phyloP scores from a whole-genome alignment of 2,888 invertebrate genomes.

The Acronicta aceris region DNA sequence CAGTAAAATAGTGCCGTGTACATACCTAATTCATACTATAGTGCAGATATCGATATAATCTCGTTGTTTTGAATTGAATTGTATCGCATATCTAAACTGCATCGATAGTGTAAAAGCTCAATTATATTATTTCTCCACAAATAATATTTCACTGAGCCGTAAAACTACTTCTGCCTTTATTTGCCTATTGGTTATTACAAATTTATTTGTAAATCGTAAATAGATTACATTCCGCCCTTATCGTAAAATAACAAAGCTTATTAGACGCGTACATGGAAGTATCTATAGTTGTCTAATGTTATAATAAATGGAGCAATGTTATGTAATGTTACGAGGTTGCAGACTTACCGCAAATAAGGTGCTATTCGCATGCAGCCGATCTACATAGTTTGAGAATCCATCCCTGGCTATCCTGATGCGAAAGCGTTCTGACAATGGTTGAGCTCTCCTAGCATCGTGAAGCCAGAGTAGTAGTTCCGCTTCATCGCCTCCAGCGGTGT shows the following conservation, averaged over 20 bases:
- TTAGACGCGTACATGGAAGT: no score
- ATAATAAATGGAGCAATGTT: neutral
- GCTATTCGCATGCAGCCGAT: slow-evolving; percentile 95
- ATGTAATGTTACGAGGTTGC: neutral
- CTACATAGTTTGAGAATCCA: slow-evolving; percentile 96
- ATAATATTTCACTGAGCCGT: slow-evolving; percentile 16
- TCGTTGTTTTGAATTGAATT: slow-evolving; percentile 18
- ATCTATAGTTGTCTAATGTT: no score
- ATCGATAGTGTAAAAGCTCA: slow-evolving; percentile 19
- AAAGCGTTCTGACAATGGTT: slow-evolving; percentile 96
- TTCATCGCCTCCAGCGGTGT: slow-evolving; percentile 96
- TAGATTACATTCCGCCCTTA: no score
- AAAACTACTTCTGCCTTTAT: slow-evolving; percentile 11
- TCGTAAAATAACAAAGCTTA: no score
- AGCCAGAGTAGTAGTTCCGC: slow-evolving; percentile 96
- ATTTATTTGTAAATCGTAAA: no score
- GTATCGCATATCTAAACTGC: slow-evolving; percentile 14
- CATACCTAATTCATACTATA: slow-evolving; percentile 12
- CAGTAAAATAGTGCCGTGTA: slow-evolving; percentile 12
- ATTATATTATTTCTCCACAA: slow-evolving; percentile 33
- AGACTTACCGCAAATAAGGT: slow-evolving; percentile 94
- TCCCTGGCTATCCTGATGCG: slow-evolving; percentile 96
- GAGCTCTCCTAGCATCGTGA: slow-evolving; percentile 94
- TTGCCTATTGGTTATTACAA: no score
- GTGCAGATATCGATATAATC: slow-evolving; percentile 18